Base-by-base conservation (phyloP, 1,140 invertebrate species). In the Epicauta chinensis region DNA sequence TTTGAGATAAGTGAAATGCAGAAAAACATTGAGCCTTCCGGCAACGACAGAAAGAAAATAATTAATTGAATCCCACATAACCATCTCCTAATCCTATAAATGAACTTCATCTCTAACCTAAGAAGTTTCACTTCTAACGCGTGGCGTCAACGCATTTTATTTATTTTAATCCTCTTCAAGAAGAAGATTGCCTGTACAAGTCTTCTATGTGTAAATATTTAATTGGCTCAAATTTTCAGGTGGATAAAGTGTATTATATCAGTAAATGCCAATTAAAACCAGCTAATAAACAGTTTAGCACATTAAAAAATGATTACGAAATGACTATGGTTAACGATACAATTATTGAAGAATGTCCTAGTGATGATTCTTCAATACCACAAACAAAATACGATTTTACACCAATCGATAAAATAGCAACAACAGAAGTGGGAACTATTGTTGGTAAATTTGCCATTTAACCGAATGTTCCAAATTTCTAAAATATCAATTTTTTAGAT, bases 231-330 rank as follows among this genome's bases (percentile, higher is more conserved):
- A n/a, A 55, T 44, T 75, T 76, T 53, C 57, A 89, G 84, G 69
- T 85, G 4, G 83, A 87, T 57, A 84, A 93, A 75, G 81, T 97
- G 3, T 98, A 94, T 70, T 96, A 84, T 61, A 83, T 99, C 30
- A 87, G 83, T 16, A 83, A 83, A 56, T 91, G 84, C 46, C 68
- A 73, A 14, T 66, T 98, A 6, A 98, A 97, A 71, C 79, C 87
- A 12, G 94, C 95, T 0, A 97, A 98, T 69, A 97, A 95, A 69
- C 81, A 91, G 63, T 98, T 82, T 65, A 81, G 79, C 11, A 81
- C 73, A 35, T 68, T 96, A 9, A 89, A 93, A 39, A 93, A 97
- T 71, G 93, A 98, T 68, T 99, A 97, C 67, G 97, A 99, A 67
- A 89, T 99, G 82, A 89, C 89, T 0, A 84, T 98, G 60, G 84